Evolutionary conservation across 1,140 invertebrate species (phyloP).

Genomic region (Hylaeus anthracinus): DNA sequence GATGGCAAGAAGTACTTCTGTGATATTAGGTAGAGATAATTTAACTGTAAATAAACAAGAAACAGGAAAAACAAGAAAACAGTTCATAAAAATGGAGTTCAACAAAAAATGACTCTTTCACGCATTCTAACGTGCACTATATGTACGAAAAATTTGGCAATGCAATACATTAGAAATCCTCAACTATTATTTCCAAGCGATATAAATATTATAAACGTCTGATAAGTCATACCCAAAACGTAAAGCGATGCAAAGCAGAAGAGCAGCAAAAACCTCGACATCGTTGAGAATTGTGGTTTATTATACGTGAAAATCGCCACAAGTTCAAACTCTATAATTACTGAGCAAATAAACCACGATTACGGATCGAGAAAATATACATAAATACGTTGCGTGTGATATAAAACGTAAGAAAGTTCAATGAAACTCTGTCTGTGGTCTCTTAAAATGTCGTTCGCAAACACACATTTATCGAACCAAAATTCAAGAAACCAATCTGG

Average conservation of each 20-base stretch:
- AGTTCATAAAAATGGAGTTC: too few species aligned
- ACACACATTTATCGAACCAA: neutral
- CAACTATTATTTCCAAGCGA: neutral
- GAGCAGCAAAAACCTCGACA: slow-evolving; percentile 32
- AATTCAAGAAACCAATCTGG: neutral
- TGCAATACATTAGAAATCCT: too few species aligned
- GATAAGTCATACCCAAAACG: slow-evolving; percentile 33
- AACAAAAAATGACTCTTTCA: neutral
- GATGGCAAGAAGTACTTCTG: neutral
- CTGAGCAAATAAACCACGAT: neutral
- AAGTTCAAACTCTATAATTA: neutral
- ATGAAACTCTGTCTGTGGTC: slow-evolving; percentile 10
- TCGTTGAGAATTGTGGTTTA: slow-evolving; percentile 12
- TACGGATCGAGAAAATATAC: slow-evolving; percentile 13
- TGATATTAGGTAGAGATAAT: neutral
- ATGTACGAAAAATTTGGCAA: neutral
- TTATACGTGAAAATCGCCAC: slow-evolving; percentile 9
- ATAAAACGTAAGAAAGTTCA: slow-evolving; percentile 29
- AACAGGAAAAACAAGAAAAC: neutral
- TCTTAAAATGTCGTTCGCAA: slow-evolving; percentile 28
- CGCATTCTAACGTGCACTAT: neutral
- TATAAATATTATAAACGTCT: neutral
- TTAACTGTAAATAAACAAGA: neutral
- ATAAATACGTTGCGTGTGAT: neutral
- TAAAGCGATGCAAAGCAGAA: slow-evolving; percentile 28